These are phyloP conservation scores for Drosophila ficusphila DNA, from an alignment of 1,140 invertebrate species.

Conservation along the genomic window DNA sequence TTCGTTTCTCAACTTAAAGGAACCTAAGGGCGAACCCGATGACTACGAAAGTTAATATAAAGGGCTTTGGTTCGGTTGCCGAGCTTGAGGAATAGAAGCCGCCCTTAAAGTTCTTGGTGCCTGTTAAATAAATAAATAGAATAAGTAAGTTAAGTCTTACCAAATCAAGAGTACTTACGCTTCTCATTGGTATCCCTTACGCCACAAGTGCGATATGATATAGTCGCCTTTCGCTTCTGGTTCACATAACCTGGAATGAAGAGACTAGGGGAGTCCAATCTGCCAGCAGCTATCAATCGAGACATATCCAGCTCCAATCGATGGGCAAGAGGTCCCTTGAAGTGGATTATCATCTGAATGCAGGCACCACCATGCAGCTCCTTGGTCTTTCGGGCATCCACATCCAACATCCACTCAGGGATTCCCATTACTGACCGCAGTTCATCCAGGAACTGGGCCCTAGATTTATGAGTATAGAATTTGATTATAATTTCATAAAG, in stretches of 20 bases:
- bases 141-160: background rate
- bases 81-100: conserved; percentile 51
- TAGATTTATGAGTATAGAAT: conserved; percentile 68
- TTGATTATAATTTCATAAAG: background rate
- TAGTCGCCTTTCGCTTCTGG: conserved; percentile 88
- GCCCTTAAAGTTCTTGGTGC: conserved; percentile 64
- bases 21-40: conserved; percentile 41
- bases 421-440: conserved; percentile 92
- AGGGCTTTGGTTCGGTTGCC: conserved; percentile 61
- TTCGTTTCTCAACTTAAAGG: conserved; percentile 19
- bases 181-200: conserved; percentile 89
- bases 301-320: conserved; percentile 90
- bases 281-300: conserved; percentile 89
- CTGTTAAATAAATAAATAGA: conserved; percentile 15
- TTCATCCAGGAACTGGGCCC: conserved; percentile 93
- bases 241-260: conserved; percentile 91
- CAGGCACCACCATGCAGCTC: conserved; percentile 91
- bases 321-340: conserved; percentile 92
- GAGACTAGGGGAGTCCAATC: conserved; percentile 90
- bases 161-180: conserved; percentile 61
- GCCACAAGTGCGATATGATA: conserved; percentile 90
- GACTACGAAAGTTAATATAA: conserved; percentile 52
- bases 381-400: conserved; percentile 92
- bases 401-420: conserved; percentile 94
- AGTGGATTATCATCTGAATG: conserved; percentile 94